Conservation (phyloP, 1,140 invertebrate species). For the Arion vulgaris region DNA sequence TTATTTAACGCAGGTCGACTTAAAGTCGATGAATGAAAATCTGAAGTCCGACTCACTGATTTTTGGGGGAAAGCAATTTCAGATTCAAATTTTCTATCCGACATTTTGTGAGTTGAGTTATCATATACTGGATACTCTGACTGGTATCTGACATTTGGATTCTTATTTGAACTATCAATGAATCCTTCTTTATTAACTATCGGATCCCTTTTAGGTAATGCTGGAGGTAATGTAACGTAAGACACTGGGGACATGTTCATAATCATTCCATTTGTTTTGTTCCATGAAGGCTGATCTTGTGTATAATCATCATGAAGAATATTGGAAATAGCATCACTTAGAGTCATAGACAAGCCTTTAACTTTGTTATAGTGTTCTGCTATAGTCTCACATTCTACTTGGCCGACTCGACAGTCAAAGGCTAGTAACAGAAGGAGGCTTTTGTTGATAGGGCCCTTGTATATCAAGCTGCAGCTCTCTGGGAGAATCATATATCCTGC, state of each 20-base stretch:
- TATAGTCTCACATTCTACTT: conserved; percentile 22
- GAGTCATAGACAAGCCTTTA: neutral
- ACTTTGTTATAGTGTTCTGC: conserved; percentile 38
- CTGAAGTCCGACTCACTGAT: neutral
- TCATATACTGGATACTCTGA: neutral
- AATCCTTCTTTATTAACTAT: neutral
- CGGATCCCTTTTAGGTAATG: conserved; percentile 26
- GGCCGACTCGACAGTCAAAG: conserved; percentile 41
- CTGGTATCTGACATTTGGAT: neutral
- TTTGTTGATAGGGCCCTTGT: neutral
- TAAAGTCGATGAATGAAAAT: neutral
- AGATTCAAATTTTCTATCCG: neutral
- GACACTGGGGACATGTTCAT: neutral
- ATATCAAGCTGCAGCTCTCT: conserved; percentile 6
- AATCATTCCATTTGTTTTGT: neutral
- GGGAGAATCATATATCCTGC: conserved; percentile 35
- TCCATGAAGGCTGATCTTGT: neutral
- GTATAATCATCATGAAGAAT: neutral
- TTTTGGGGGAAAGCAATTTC: conserved; percentile 9
- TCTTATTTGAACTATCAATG: neutral
- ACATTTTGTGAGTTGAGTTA: neutral
- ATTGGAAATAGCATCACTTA: conserved; percentile 9
- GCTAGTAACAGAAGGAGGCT: conserved; percentile 25
- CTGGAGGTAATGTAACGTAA: neutral
- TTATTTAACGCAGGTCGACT: neutral